Percentiles rank a stretch among this genome's conserved stretches.
phyloP scores from a whole-genome alignment of 2,888 invertebrate genomes.

The Phytoseiulus persimilis region DNA sequence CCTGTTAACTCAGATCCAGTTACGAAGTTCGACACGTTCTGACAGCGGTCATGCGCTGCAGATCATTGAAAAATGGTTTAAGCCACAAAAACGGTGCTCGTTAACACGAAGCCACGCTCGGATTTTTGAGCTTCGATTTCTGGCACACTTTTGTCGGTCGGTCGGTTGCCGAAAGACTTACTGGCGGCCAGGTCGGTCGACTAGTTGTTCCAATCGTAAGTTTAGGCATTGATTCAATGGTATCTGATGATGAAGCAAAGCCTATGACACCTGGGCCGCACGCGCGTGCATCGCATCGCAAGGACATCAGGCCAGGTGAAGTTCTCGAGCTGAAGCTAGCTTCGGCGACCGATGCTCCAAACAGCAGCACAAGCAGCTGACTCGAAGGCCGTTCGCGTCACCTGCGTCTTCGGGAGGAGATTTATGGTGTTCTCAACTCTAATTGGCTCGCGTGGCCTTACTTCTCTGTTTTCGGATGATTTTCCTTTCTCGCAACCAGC shows the following conservation, averaged over 20 bases:
- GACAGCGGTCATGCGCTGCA: neutral
- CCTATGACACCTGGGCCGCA: neutral
- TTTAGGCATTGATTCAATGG: neutral
- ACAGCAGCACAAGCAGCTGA: neutral
- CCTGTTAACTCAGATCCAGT: neutral
- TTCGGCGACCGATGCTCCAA: neutral
- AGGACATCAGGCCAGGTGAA: neutral
- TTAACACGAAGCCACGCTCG: neutral
- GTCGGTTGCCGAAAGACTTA: neutral
- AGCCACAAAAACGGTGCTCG: neutral
- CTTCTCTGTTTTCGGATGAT: neutral
- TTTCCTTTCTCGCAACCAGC: neutral
- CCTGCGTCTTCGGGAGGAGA: neutral
- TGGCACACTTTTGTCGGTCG: neutral
- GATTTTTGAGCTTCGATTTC: neutral
- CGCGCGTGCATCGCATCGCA: neutral
- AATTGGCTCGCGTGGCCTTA: slow-evolving; percentile 5
- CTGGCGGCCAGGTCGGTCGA: neutral
- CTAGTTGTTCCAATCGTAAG: neutral
- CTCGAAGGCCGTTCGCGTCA: neutral
- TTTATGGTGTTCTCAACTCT: neutral
- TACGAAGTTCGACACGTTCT: neutral
- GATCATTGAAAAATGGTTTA: neutral
- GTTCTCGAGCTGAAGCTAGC: neutral
- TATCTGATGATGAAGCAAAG: neutral